phyloP scores from a whole-genome alignment of 2,888 invertebrate genomes.

The Oscheius sp. region DNA sequence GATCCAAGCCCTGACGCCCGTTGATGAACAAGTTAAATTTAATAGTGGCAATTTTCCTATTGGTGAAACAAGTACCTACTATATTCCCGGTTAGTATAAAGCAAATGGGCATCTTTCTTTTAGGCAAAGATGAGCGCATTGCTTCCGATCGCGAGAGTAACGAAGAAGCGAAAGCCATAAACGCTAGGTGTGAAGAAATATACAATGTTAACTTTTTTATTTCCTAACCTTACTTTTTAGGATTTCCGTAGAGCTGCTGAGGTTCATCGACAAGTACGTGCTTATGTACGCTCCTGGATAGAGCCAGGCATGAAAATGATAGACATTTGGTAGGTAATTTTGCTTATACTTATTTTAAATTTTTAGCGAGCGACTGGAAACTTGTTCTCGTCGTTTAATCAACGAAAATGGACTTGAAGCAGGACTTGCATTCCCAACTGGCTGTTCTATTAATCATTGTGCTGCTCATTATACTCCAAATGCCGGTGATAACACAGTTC shows the following conservation, averaged over 20 bases:
- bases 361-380: conserved; percentile 85
- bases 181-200: conserved; percentile 88
- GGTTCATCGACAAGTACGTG: conserved; percentile 93
- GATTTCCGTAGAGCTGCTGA: conserved; percentile 86
- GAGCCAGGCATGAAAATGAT: conserved; percentile 99
- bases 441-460: conserved; percentile 97
- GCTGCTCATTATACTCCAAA: conserved; percentile 99
- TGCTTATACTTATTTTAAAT: background rate
- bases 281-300: conserved; percentile 90
- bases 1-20: conserved; percentile 72
- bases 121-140: conserved; percentile 62
- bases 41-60: conserved; percentile 78
- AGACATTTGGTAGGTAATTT: conserved; percentile 82
- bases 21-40: conserved; percentile 82
- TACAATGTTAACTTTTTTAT: conserved; percentile 76
- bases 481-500: conserved; percentile 92
- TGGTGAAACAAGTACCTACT: conserved; percentile 74
- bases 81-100: conserved; percentile 38
- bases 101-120: no score
- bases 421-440: conserved; percentile 88
- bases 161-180: conserved; percentile 83
- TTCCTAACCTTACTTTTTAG: conserved; percentile 15
- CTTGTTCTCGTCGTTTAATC: conserved; percentile 87
- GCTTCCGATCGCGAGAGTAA: conserved; percentile 70
- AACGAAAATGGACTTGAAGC: conserved; percentile 93